Base-by-base conservation (phyloP, 2,113 vertebrate species). In the Archocentrus centrarchus region DNA sequence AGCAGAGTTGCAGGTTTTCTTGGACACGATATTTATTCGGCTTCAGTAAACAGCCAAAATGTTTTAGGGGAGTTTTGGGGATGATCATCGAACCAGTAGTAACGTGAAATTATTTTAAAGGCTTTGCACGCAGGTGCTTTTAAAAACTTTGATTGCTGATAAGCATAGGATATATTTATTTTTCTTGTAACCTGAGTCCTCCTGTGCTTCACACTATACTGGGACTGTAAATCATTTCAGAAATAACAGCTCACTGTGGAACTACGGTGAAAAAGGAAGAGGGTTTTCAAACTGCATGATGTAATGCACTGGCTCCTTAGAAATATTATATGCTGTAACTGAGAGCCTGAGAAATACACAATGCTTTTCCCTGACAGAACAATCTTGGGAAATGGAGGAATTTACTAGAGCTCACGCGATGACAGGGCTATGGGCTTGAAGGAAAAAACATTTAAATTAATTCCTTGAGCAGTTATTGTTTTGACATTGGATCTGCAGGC, bases 381-480 rank as follows among this genome's bases (percentile, higher is more conserved):
- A 94, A 93, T 93, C 92, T 83, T 87, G 88, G 91, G 92, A 93
- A 94, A 88, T 55, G 24, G 24, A 76, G 81, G 80, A 83, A 85
- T 90, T 92, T 79, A 83, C 41, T 63, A 44, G 8, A 64, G 83
- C 86, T 91, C 89, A 86, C 18, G n/a, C 66, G 59, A 85, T 60
- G 79, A 84, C 85, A 84, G 62, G 79, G 11, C 18, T 75, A 4
- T 24, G 22, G 59, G 37, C 64, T 53, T 14, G n/a, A 30, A 68
- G 50, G 68, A 44, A 63, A 80, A 53, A 76, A 68, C 41, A 76
- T 44, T 59, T 24, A 1, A 24, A 79, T 79, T 7, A 15, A 81
- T 81, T 47, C 59, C 50, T 27, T 30, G 59, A 89, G 84, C 79
- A 61, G 37, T 88, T 68, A 55, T 77, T 18, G 7, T 87, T 66